Base-by-base conservation (phyloP, 1,140 invertebrate species). In the Drosophila bifasciata region DNA sequence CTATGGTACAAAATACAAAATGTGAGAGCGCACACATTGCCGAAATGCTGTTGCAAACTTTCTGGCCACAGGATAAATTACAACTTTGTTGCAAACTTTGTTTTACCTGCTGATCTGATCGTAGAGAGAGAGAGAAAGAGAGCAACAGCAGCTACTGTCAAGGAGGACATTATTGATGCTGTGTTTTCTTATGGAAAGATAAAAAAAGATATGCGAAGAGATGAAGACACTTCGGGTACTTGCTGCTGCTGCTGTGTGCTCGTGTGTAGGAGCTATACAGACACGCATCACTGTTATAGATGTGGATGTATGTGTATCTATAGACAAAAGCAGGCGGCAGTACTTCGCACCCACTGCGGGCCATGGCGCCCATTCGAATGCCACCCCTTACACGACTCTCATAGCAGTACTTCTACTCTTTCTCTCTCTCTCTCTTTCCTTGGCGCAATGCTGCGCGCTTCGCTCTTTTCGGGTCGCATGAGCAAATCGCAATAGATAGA, bases 401-500 rank as follows among this genome's bases (percentile, higher is more conserved):
- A 36, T 36, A 36, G 19, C 39, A 44, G 28, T 28, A 41, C 62
- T 73, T 53, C 58, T 23, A 11, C 62, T 28, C 53, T 45, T 45
- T 43, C 36, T 21, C 52, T 55, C 53, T 46, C 48, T 48, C 43
- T 39, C 52, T 16, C 50, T 41, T 17, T 44, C 56, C 53, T 32
- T 55, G 32, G 25, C 71, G 32, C 50, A 63, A 50, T 79, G 57
- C 61, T 76, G 76, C 72, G 77, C 67, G 69, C 73, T 86, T 74
- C 68, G 81, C 81, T 85, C 81, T 86, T 86, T 86, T 75, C 69
- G 81, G 85, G 83, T 83, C 79, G 79, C 86, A 86, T 85, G 81
- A 90, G 72, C 86, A 90, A 90, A 90, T 90, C 86, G 86, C 86
- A 90, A 90, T 90, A 90, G 86, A 90, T 90, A 90, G 86, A 90